These are phyloP conservation scores for Ceratosolen solmsi DNA, from an alignment of 1,140 invertebrate species.

Conservation along the genomic window DNA sequence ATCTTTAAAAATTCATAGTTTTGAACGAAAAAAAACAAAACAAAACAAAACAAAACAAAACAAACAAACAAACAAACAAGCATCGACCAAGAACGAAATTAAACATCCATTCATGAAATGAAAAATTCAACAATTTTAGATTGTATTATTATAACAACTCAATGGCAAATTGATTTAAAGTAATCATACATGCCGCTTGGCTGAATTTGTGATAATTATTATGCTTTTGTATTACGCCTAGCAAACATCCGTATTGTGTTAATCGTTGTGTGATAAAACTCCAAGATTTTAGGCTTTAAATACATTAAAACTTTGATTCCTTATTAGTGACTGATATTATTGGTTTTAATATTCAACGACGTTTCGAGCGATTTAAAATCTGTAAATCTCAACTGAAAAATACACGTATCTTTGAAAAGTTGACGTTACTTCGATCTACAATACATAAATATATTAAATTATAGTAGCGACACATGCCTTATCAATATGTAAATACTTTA, in stretches of 20 bases:
- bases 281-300: background rate
- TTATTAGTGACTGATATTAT: background rate
- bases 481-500: slow-evolving; percentile 8
- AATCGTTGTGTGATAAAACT: background rate
- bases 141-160: no score
- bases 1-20: no score
- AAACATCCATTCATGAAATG: no score
- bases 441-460: background rate
- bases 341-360: background rate
- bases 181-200: no score
- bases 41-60: no score
- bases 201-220: background rate
- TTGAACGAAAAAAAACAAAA: no score
- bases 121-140: no score
- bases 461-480: background rate
- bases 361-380: background rate
- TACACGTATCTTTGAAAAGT: background rate
- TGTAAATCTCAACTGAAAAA: background rate
- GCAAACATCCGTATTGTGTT: background rate
- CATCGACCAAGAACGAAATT: no score
- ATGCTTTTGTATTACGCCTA: background rate
- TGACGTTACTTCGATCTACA: background rate
- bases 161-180: no score
- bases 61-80: no score
- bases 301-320: background rate